Conservation (phyloP, 2,888 invertebrate species). For the Lasius fuliginosus region DNA sequence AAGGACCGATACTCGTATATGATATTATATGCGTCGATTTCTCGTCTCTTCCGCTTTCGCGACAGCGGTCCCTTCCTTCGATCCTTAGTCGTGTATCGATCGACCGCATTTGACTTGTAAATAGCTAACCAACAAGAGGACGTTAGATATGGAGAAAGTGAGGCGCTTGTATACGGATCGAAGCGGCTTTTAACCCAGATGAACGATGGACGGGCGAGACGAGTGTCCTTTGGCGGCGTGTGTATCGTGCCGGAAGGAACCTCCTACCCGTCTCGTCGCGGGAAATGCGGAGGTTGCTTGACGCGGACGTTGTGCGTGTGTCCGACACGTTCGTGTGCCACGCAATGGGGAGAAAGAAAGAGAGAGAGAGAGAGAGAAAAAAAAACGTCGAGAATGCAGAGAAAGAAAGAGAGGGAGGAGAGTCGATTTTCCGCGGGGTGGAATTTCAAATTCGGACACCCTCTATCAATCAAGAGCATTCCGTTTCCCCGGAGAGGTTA, state of each 20-base stretch:
- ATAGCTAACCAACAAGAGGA: slow-evolving; percentile 71
- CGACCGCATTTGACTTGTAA: slow-evolving; percentile 80
- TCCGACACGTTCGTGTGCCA: slow-evolving; percentile 43
- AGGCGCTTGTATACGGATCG: slow-evolving; percentile 67
- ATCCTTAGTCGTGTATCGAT: slow-evolving; percentile 73
- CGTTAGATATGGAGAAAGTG: slow-evolving; percentile 73
- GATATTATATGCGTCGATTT: slow-evolving; percentile 8
- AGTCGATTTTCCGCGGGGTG: slow-evolving; percentile 48
- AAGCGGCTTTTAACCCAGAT: slow-evolving; percentile 49
- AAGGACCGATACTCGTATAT: slow-evolving; percentile 5
- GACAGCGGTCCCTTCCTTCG: slow-evolving; percentile 51
- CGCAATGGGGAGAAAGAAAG: neutral
- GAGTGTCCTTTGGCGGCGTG: slow-evolving; percentile 60
- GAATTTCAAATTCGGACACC: slow-evolving; percentile 69
- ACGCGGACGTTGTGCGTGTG: slow-evolving; percentile 58
- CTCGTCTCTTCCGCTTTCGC: slow-evolving; percentile 2
- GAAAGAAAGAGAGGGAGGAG: neutral
- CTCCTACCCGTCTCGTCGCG: slow-evolving; percentile 57
- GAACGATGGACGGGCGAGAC: slow-evolving; percentile 37
- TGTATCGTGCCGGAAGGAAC: slow-evolving; percentile 62
- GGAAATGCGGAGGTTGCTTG: slow-evolving; percentile 65
- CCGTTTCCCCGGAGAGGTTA: slow-evolving; percentile 22
- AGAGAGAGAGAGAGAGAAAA: neutral
- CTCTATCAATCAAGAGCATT: slow-evolving; percentile 71
- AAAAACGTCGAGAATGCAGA: neutral